Evolutionary conservation across 1,140 invertebrate genomes (phyloP).

Genomic region (Holotrichia oblita): DNA sequence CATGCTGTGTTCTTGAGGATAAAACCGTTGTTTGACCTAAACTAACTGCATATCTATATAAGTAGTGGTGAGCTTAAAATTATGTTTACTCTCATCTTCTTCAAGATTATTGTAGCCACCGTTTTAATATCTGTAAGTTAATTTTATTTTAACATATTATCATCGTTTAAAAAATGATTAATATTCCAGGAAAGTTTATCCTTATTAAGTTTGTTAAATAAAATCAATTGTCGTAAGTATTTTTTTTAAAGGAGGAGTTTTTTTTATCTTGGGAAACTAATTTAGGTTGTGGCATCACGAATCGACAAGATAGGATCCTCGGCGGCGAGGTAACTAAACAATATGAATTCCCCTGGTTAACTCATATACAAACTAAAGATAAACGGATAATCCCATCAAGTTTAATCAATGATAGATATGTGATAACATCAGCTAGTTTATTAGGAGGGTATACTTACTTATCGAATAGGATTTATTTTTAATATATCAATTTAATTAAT

Average conservation of each 20-base stretch:
- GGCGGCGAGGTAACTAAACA: neutral
- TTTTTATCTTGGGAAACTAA: no score
- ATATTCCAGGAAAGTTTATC: neutral
- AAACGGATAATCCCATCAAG: neutral
- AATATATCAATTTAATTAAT: no score
- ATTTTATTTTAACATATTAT: no score
- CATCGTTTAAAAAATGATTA: no score
- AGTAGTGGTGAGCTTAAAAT: no score
- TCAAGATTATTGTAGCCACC: no score
- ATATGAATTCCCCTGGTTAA: slow-evolving; percentile 55
- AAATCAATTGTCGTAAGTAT: slow-evolving; percentile 18
- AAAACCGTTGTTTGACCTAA: slow-evolving; percentile 6
- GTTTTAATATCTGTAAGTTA: no score
- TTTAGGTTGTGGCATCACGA: slow-evolving; percentile 25
- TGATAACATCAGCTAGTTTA: slow-evolving; percentile 25
- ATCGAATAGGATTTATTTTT: no score
- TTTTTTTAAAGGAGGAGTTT: neutral
- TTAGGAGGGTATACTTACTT: no score
- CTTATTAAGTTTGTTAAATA: neutral
- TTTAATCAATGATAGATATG: slow-evolving; percentile 35
- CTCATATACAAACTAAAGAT: neutral
- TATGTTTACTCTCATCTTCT: no score
- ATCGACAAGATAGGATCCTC: slow-evolving; percentile 1
- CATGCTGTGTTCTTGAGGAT: no score
- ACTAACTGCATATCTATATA: no score